phyloP scores from a whole-genome alignment of 2,888 invertebrate genomes.

The Hipparchia sbordonii region DNA sequence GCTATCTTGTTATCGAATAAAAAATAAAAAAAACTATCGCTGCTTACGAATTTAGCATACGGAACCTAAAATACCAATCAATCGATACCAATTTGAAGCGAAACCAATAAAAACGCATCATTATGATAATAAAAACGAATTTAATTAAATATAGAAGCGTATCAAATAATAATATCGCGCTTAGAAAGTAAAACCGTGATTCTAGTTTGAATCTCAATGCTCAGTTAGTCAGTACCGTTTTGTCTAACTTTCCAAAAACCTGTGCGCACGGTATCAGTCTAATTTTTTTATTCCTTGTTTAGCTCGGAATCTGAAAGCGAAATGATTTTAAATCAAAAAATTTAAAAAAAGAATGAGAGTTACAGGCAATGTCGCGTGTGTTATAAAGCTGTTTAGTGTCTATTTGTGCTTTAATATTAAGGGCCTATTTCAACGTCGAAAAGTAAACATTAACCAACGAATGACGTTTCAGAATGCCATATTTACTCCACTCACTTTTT shows the following conservation, averaged over 20 bases:
- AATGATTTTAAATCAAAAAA: neutral
- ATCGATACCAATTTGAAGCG: too few species aligned
- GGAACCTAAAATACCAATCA: neutral
- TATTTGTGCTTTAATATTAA: neutral
- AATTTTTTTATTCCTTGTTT: conserved; percentile 27
- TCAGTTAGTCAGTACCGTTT: conserved; percentile 55
- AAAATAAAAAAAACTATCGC: too few species aligned
- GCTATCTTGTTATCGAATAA: too few species aligned
- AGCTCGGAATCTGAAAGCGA: conserved; percentile 15
- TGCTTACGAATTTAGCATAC: too few species aligned
- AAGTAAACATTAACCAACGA: too few species aligned
- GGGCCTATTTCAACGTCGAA: neutral
- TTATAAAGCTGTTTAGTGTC: neutral
- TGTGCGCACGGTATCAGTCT: conserved; percentile 57
- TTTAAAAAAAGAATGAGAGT: neutral
- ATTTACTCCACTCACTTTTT: too few species aligned
- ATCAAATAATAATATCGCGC: conserved; percentile 48
- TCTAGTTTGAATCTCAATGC: conserved; percentile 52
- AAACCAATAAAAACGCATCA: conserved; percentile 2
- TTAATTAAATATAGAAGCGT: conserved; percentile 40
- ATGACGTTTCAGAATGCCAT: too few species aligned
- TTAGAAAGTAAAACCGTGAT: conserved; percentile 55
- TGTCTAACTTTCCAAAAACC: conserved; percentile 77
- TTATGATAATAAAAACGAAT: conserved; percentile 34
- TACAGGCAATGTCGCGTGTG: neutral